Percentiles rank a stretch among this genome's conserved stretches.
phyloP scores from a whole-genome alignment of 2,888 invertebrate species.

The Tetramorium bicarinatum region DNA sequence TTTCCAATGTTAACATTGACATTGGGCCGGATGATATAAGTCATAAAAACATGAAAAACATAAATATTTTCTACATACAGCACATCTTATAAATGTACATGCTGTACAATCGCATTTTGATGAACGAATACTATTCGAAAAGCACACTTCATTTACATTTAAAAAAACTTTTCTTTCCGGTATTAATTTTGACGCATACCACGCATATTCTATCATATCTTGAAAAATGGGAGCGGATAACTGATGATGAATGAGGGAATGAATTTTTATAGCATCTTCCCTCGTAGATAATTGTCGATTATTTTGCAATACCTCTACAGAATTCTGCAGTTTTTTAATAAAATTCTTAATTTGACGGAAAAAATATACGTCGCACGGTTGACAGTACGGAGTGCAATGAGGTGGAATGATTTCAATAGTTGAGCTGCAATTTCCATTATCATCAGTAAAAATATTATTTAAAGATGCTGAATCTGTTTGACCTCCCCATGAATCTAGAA shows the following conservation, averaged over 20 bases:
- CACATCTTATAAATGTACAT: not conserved
- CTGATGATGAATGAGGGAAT: not conserved
- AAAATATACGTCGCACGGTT: constrained; percentile 15
- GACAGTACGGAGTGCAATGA: not conserved
- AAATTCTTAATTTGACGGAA: not conserved
- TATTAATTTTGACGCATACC: constrained; percentile 12
- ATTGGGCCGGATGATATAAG: not conserved
- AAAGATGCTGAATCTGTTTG: constrained; percentile 47
- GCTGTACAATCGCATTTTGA: not conserved
- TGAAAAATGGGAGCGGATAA: not conserved
- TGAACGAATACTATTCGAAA: not conserved
- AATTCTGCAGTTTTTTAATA: constrained; percentile 13
- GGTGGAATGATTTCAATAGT: not conserved
- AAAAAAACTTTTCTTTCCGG: not conserved
- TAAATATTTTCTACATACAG: not conserved
- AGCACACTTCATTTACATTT: constrained; percentile 9
- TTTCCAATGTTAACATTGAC: too few relatives aligned
- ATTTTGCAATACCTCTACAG: not conserved
- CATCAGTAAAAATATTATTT: constrained; percentile 46
- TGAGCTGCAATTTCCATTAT: constrained; percentile 8
- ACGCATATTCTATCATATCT: constrained; percentile 3
- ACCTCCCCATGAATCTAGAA: constrained; percentile 58
- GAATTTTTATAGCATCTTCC: constrained; percentile 5
- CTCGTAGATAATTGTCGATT: constrained; percentile 4
- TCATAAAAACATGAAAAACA: not conserved